Conservation (phyloP, 2,113 vertebrate genomes). For the Phyllostomus hastatus region DNA sequence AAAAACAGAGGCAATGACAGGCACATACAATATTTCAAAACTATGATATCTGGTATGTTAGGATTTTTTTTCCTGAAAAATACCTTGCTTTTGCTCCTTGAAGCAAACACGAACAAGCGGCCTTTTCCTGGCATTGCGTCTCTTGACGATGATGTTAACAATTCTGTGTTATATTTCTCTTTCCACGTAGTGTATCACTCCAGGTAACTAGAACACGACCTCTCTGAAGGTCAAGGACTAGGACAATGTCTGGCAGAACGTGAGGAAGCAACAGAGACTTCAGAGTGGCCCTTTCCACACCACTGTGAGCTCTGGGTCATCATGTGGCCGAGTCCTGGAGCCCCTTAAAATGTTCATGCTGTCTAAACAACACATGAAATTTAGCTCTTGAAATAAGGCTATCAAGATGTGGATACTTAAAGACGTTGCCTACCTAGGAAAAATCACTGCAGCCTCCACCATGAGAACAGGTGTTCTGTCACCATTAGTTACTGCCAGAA, state of each 20-base stretch:
- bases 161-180: neutral
- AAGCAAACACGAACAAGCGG: neutral
- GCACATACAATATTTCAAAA: neutral
- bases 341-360: neutral
- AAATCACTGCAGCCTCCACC: neutral
- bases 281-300: neutral
- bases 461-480: slow-evolving; percentile 18
- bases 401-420: neutral
- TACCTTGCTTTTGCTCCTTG: neutral
- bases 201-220: neutral
- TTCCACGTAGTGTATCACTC: neutral
- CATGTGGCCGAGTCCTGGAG: neutral
- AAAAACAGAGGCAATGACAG: neutral
- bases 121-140: neutral
- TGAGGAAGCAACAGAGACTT: neutral
- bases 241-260: neutral
- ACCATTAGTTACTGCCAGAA: slow-evolving; percentile 24
- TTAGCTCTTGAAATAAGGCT: neutral
- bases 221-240: neutral
- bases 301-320: neutral
- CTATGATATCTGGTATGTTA: neutral
- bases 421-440: slow-evolving; percentile 23
- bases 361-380: neutral
- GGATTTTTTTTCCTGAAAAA: neutral
- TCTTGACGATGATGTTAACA: neutral